Percentiles rank a stretch among this genome's conserved stretches.
These are phyloP conservation scores for Agrilus mali DNA, from an alignment of 2,888 invertebrate genomes.

Conservation along the genomic window DNA sequence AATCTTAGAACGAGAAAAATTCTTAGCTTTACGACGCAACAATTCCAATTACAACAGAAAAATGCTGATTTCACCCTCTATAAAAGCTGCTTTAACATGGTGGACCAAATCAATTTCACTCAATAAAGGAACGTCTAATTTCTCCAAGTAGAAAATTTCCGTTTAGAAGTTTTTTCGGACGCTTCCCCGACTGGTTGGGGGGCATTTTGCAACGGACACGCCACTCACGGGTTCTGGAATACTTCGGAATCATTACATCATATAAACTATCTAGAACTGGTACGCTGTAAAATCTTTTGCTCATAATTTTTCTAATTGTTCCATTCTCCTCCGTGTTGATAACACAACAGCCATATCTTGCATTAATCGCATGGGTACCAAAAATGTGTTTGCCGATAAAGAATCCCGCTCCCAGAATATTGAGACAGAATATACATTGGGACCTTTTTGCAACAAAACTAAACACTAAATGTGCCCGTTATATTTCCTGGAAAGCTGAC, in stretches of 20 bases:
- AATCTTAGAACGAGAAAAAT: conserved; percentile 9
- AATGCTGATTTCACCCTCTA: background rate
- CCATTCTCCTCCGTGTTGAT: conserved; percentile 7
- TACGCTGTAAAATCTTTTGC: conserved; percentile 10
- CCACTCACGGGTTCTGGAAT: conserved; percentile 5
- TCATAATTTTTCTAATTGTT: background rate
- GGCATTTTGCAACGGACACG: too few species aligned
- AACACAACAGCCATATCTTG: conserved; percentile 10
- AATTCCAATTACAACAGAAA: conserved; percentile 8
- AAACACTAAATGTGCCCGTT: conserved; percentile 10
- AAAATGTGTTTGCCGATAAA: conserved; percentile 4
- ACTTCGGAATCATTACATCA: conserved; percentile 1
- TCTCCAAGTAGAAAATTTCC: too few species aligned
- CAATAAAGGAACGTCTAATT: conserved; percentile 1
- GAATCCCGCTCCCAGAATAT: conserved; percentile 1
- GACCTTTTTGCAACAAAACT: conserved; percentile 7
- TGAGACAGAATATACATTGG: conserved; percentile 10
- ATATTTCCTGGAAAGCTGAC: conserved; percentile 9
- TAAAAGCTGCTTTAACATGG: conserved; percentile 9
- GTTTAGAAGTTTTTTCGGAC: too few species aligned
- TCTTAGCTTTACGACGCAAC: conserved; percentile 5
- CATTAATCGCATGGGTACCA: conserved; percentile 11
- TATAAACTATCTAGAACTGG: conserved; percentile 9
- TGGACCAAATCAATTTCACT: conserved; percentile 6
- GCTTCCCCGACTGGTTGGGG: too few species aligned